Conservation (phyloP, 2,113 vertebrate genomes). For the Indicator maculatus region DNA sequence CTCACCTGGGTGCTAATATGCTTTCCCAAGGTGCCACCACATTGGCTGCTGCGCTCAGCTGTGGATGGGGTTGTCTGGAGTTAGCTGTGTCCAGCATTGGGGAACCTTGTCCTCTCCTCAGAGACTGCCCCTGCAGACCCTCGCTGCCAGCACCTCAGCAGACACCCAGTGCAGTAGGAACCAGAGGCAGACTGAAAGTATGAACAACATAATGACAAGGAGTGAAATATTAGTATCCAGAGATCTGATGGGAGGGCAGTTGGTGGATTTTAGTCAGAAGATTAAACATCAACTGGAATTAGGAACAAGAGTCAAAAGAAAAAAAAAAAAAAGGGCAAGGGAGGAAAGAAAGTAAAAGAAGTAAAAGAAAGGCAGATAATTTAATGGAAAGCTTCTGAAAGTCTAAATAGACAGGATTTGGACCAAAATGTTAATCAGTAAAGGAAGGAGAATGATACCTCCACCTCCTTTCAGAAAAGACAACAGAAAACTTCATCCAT, state of each 20-base stretch:
- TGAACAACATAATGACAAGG: background rate
- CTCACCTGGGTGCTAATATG: background rate
- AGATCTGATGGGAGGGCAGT: background rate
- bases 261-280: background rate
- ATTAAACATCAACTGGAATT: background rate
- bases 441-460: background rate
- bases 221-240: background rate
- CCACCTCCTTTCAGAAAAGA: background rate
- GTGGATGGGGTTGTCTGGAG: background rate
- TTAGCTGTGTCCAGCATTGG: rapidly evolving
- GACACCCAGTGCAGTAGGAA: background rate
- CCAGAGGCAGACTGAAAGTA: background rate
- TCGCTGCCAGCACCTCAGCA: rapidly evolving
- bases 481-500: background rate
- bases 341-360: background rate
- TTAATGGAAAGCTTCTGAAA: background rate
- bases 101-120: no score
- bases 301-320: background rate
- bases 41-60: background rate
- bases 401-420: background rate
- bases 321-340: background rate
- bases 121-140: background rate
- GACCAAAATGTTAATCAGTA: background rate
- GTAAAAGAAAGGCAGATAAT: background rate
- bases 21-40: background rate